phyloP scores from a whole-genome alignment of 2,888 invertebrate genomes.

The Eilema depressum region DNA sequence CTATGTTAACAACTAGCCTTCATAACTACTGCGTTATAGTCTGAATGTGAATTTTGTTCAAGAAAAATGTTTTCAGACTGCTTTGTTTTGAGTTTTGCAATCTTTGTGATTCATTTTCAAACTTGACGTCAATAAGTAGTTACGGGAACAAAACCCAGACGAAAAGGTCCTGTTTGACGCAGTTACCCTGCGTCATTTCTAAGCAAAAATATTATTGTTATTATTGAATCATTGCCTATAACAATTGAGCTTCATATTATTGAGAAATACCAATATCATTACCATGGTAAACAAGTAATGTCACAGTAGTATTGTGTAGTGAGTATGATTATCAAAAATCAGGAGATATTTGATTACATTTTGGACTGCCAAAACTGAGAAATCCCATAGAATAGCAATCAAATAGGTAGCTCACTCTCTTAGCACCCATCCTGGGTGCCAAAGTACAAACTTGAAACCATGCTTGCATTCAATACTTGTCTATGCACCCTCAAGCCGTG shows the following conservation, averaged over 20 bases:
- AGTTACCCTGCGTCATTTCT: not conserved
- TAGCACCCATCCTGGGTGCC: too few relatives aligned
- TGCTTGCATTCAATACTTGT: too few relatives aligned
- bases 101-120: not conserved
- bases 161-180: not conserved
- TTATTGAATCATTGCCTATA: not conserved
- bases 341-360: too few relatives aligned
- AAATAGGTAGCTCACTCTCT: too few relatives aligned
- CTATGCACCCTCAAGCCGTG: too few relatives aligned
- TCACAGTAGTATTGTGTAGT: not conserved
- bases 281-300: not conserved
- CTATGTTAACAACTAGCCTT: slow-evolving; percentile 67
- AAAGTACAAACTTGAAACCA: too few relatives aligned
- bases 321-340: not conserved
- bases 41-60: slow-evolving; percentile 28
- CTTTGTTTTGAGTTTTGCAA: not conserved
- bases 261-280: not conserved
- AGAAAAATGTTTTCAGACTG: slow-evolving; percentile 19
- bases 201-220: slow-evolving; percentile 5
- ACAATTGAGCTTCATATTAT: slow-evolving; percentile 2
- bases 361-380: too few relatives aligned
- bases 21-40: slow-evolving; percentile 57
- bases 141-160: not conserved
- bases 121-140: not conserved
- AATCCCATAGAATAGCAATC: not conserved